A percentile compares a stretch with the other conserved stretches of the same genome.
Evolutionary conservation across 2,113 vertebrate species (phyloP).

Genomic region (Pimephales promelas): DNA sequence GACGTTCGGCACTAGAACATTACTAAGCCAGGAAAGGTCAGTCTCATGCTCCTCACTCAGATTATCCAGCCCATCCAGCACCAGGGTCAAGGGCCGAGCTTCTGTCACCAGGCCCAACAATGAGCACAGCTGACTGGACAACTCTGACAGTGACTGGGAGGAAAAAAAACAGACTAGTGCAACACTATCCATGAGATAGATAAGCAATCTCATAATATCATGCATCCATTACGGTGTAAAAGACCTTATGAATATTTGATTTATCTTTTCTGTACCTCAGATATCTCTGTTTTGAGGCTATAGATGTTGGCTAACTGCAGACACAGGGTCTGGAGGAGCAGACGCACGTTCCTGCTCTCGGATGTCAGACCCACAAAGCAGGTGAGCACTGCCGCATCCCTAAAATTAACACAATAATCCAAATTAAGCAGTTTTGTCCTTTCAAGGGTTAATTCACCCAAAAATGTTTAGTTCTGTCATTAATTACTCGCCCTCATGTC

Average conservation of each 20-base stretch:
- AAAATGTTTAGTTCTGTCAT: too few relatives aligned
- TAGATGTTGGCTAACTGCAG: conserved; percentile 66
- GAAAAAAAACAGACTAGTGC: not conserved
- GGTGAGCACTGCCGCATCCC: conserved; percentile 57
- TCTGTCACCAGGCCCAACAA: conserved; percentile 65
- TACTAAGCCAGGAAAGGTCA: conserved; percentile 70
- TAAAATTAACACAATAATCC: conserved; percentile 40
- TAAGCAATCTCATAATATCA: conserved; percentile 3
- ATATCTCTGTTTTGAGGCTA: conserved; percentile 62
- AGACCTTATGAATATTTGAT: conserved; percentile 33
- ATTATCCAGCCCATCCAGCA: conserved; percentile 73
- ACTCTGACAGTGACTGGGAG: conserved; percentile 64
- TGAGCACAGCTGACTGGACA: conserved; percentile 69
- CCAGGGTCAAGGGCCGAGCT: conserved; percentile 63
- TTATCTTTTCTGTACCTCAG: conserved; percentile 56
- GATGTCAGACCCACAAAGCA: conserved; percentile 67
- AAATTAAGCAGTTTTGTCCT: not conserved
- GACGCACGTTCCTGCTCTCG: conserved; percentile 62
- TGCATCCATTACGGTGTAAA: not conserved
- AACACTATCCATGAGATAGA: not conserved
- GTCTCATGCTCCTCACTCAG: conserved; percentile 68
- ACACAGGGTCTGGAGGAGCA: conserved; percentile 69
- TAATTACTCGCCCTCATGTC: too few relatives aligned
- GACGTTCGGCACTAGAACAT: conserved; percentile 63
- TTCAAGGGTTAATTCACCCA: too few relatives aligned